Conservation (phyloP, 2,888 invertebrate species). For the Holacanthella duospinosa region DNA sequence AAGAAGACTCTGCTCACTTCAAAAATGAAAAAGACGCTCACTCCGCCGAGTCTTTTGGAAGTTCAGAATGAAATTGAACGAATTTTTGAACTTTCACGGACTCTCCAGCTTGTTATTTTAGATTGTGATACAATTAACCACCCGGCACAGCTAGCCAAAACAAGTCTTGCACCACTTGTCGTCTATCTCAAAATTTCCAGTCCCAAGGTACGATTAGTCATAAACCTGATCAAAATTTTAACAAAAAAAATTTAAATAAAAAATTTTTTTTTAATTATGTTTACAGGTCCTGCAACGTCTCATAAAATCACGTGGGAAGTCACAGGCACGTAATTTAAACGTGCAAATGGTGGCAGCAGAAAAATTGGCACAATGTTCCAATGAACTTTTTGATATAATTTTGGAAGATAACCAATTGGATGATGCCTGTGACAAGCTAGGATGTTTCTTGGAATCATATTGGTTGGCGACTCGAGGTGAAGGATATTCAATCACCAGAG, state of each 20-base stretch:
- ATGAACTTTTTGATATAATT: constrained; percentile 6
- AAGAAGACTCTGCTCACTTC: background rate
- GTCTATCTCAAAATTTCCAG: constrained; percentile 6
- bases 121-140: constrained; percentile 10
- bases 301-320: constrained; percentile 10
- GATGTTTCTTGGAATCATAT: background rate
- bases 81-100: constrained; percentile 4
- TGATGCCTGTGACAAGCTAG: constrained; percentile 9
- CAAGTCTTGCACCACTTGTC: constrained; percentile 4
- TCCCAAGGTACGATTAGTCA: constrained; percentile 3
- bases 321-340: constrained; percentile 5
- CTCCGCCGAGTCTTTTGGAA: background rate
- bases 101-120: constrained; percentile 5
- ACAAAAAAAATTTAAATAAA: background rate
- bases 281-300: constrained; percentile 10
- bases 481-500: background rate
- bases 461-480: constrained; percentile 1
- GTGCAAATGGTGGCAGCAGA: constrained; percentile 10
- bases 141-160: constrained; percentile 1
- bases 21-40: background rate
- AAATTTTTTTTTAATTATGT: background rate
- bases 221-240: background rate
- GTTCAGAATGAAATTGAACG: constrained; percentile 8
- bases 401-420: constrained; percentile 8
- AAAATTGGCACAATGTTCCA: constrained; percentile 5